These are phyloP conservation scores for Ophion ventricosus DNA, from an alignment of 2,888 invertebrate species.

Conservation along the genomic window DNA sequence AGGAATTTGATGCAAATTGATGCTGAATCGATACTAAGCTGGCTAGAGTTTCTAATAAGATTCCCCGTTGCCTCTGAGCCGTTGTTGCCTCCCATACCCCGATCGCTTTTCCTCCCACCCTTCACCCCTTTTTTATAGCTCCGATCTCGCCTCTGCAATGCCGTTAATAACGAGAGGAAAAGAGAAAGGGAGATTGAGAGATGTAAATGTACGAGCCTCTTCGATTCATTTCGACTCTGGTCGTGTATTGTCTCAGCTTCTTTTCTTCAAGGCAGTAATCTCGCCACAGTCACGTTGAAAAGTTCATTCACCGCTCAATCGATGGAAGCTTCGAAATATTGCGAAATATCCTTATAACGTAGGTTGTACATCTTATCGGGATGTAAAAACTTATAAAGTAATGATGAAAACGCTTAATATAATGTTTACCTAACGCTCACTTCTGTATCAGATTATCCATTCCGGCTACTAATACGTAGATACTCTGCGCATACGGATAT, in stretches of 20 bases:
- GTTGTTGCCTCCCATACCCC: constrained; percentile 49
- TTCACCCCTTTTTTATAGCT: constrained; percentile 25
- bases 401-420: too few species aligned
- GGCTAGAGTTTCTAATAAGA: constrained; percentile 78
- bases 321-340: too few species aligned
- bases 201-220: constrained; percentile 21
- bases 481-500: too few species aligned
- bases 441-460: too few species aligned
- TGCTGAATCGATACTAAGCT: constrained; percentile 78
- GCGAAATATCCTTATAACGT: too few species aligned
- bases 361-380: too few species aligned
- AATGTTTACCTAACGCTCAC: too few species aligned
- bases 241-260: background rate
- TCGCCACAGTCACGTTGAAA: too few species aligned
- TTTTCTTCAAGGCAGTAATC: too few species aligned
- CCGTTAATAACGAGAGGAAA: constrained; percentile 30
- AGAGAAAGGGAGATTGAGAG: background rate
- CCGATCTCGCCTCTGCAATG: constrained; percentile 14
- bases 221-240: background rate
- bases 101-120: constrained; percentile 38
- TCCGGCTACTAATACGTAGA: too few species aligned
- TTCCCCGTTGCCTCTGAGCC: constrained; percentile 65
- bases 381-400: too few species aligned
- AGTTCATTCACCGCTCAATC: too few species aligned
- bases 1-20: constrained; percentile 76